These are phyloP conservation scores for Tribolium freemani DNA, from an alignment of 2,888 invertebrate species.

Conservation along the genomic window DNA sequence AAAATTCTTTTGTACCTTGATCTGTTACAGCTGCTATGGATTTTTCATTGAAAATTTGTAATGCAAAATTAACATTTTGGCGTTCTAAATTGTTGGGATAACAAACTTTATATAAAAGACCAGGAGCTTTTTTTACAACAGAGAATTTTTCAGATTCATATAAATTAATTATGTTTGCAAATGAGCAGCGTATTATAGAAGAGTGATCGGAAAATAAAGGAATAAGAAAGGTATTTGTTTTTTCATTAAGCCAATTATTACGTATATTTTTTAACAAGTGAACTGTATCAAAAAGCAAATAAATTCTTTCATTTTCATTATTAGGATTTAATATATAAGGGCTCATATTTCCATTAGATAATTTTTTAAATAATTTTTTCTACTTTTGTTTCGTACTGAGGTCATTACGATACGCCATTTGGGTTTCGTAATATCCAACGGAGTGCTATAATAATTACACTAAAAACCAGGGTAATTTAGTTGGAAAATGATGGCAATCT, in stretches of 20 bases:
- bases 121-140: not conserved
- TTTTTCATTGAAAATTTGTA: conserved; percentile 1
- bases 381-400: too few relatives aligned
- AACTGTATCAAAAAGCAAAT: not conserved
- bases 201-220: not conserved
- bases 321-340: not conserved
- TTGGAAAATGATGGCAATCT: too few relatives aligned
- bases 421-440: too few relatives aligned
- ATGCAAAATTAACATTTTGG: not conserved
- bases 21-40: not conserved
- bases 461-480: too few relatives aligned
- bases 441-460: too few relatives aligned
- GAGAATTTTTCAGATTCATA: not conserved
- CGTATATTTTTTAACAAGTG: not conserved
- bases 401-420: too few relatives aligned
- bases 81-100: not conserved
- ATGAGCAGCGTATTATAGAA: not conserved
- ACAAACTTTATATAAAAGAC: not conserved
- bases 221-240: not conserved
- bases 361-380: conserved; percentile 1
- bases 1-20: not conserved
- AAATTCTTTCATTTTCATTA: not conserved
- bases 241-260: not conserved
- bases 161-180: not conserved
- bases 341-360: not conserved